Evolutionary conservation across 2,888 invertebrate genomes (phyloP).

Genomic region (Ormyrus thymus): DNA sequence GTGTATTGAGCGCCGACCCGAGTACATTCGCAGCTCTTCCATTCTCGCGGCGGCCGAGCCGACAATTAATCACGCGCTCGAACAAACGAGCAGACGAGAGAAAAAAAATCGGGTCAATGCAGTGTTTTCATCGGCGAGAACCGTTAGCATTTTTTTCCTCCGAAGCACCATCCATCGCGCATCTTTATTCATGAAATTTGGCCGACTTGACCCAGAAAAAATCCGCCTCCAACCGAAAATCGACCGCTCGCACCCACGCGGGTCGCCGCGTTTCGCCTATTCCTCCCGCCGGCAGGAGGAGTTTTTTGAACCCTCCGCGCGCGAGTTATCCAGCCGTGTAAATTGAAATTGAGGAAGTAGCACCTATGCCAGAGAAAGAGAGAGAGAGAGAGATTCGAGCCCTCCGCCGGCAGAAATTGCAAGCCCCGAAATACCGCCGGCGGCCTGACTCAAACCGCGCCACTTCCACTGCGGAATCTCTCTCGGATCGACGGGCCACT

Average conservation of each 20-base stretch:
- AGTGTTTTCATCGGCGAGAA: slow-evolving; percentile 17
- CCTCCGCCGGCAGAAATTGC: slow-evolving; percentile 41
- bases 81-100: neutral
- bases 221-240: too few relatives aligned
- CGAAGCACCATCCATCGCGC: neutral
- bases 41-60: too few relatives aligned
- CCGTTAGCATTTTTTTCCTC: slow-evolving; percentile 31
- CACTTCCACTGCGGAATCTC: slow-evolving; percentile 42
- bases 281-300: neutral
- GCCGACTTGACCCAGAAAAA: too few relatives aligned
- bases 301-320: slow-evolving; percentile 36
- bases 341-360: slow-evolving; percentile 41
- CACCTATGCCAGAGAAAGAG: neutral
- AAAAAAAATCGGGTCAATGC: slow-evolving; percentile 35
- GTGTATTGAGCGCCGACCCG: too few relatives aligned
- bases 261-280: too few relatives aligned
- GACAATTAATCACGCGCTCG: too few relatives aligned
- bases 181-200: slow-evolving; percentile 24
- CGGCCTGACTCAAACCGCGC: slow-evolving; percentile 51
- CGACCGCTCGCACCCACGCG: too few relatives aligned
- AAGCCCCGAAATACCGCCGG: slow-evolving; percentile 41
- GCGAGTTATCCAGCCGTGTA: slow-evolving; percentile 35
- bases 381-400: neutral
- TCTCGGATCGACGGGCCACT: neutral
- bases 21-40: too few relatives aligned